Percentiles rank a stretch among this genome's conserved stretches.
Evolutionary conservation across 2,113 vertebrate species (phyloP).

Genomic region (Larimichthys crocea): DNA sequence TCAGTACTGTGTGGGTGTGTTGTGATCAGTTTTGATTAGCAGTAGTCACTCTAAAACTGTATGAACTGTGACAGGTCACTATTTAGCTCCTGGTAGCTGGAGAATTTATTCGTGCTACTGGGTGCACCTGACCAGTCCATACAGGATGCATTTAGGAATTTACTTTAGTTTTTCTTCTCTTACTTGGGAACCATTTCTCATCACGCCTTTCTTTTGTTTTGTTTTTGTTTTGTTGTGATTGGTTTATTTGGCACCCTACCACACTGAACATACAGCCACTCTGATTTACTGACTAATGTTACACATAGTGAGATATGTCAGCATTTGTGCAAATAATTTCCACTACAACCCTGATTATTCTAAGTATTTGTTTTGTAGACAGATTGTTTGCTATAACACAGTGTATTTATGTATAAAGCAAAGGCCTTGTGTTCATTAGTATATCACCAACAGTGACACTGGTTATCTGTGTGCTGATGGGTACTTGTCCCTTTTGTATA

Average conservation of each 20-base stretch:
- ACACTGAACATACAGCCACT: neutral
- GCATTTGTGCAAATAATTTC: too few species aligned
- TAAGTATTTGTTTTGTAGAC: neutral
- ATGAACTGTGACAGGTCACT: too few species aligned
- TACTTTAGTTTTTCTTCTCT: neutral
- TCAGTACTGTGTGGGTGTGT: neutral
- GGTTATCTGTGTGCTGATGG: neutral
- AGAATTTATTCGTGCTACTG: too few species aligned
- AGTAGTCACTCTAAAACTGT: neutral
- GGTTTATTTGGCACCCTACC: neutral
- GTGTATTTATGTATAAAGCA: neutral
- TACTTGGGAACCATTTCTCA: neutral
- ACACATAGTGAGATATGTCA: neutral
- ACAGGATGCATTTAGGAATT: neutral
- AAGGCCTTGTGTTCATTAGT: neutral
- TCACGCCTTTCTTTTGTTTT: neutral
- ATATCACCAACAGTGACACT: neutral
- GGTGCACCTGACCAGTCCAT: neutral
- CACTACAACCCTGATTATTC: neutral
- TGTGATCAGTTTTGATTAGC: neutral
- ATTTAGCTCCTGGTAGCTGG: neutral
- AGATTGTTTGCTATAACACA: neutral
- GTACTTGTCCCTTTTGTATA: neutral
- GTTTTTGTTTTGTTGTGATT: neutral
- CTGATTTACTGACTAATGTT: neutral